These are phyloP conservation scores for Ptychobarbus kaznakovi DNA, from an alignment of 2,797 vertebrate species.

Conservation along the genomic window DNA sequence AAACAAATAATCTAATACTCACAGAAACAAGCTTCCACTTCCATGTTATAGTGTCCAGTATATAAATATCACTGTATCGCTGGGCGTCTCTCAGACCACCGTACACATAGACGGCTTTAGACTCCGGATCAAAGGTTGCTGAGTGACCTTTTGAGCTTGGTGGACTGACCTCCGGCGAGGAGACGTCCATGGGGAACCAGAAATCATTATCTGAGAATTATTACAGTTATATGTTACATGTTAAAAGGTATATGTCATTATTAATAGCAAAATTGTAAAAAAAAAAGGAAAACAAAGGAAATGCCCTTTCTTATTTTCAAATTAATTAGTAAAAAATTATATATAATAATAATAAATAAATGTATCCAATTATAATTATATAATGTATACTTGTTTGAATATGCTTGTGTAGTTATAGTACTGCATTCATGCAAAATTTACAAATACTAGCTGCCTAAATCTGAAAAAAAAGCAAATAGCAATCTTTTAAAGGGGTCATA, in stretches of 20 bases:
- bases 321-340: background rate
- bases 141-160: conserved; percentile 80
- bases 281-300: background rate
- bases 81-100: conserved; percentile 83
- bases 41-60: conserved; percentile 87
- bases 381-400: background rate
- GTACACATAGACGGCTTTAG: conserved; percentile 84
- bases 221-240: background rate
- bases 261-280: background rate
- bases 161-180: conserved; percentile 70
- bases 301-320: background rate
- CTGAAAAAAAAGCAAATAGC: background rate
- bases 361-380: background rate
- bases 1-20: conserved; percentile 58
- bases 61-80: conserved; percentile 77
- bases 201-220: conserved; percentile 82
- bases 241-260: background rate
- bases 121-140: conserved; percentile 86
- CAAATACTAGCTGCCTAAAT: background rate
- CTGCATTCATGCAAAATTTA: background rate
- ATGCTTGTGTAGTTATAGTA: background rate
- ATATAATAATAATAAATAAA: background rate
- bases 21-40: conserved; percentile 86
- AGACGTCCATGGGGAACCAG: conserved; percentile 85
- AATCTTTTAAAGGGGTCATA: background rate